Evolutionary conservation across 2,113 vertebrate genomes (phyloP).

Genomic region (Tor tambroides): DNA sequence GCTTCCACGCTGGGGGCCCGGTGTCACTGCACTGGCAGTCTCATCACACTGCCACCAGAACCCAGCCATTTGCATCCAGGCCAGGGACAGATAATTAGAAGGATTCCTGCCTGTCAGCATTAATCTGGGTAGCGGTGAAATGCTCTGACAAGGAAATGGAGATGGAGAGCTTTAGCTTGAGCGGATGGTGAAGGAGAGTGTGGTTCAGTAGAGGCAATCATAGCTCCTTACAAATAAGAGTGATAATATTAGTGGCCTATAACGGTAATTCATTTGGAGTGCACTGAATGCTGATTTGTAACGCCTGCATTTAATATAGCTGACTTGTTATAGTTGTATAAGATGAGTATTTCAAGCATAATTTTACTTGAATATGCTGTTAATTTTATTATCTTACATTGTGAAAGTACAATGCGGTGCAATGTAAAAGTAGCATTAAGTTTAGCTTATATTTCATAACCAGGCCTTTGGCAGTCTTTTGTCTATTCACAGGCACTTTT

Average conservation of each 20-base stretch:
- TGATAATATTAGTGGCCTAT: conserved; percentile 25
- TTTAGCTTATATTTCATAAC: not conserved
- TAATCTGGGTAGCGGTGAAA: conserved; percentile 79
- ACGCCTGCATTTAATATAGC: not conserved
- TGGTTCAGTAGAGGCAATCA: conserved; percentile 29
- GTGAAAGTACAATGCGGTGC: not conserved
- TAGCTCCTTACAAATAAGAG: conserved; percentile 8
- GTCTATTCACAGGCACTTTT: not conserved
- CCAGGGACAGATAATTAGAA: conserved; percentile 81
- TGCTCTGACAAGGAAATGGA: conserved; percentile 74
- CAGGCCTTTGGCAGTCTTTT: not conserved
- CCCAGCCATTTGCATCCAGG: conserved; percentile 78
- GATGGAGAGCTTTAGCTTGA: conserved; percentile 58
- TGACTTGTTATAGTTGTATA: not conserved
- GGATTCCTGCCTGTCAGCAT: conserved; percentile 82
- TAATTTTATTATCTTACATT: not conserved
- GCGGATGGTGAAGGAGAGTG: not conserved
- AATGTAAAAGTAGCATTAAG: not conserved
- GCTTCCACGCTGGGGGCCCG: conserved; percentile 34
- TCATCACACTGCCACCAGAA: conserved; percentile 66
- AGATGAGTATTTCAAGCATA: not conserved
- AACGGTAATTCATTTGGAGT: conserved; percentile 23
- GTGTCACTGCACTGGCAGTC: conserved; percentile 68
- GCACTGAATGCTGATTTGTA: conserved; percentile 13
- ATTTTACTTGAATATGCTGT: not conserved